Conservation (phyloP, 2,888 invertebrate species). For the Syritta pipiens region DNA sequence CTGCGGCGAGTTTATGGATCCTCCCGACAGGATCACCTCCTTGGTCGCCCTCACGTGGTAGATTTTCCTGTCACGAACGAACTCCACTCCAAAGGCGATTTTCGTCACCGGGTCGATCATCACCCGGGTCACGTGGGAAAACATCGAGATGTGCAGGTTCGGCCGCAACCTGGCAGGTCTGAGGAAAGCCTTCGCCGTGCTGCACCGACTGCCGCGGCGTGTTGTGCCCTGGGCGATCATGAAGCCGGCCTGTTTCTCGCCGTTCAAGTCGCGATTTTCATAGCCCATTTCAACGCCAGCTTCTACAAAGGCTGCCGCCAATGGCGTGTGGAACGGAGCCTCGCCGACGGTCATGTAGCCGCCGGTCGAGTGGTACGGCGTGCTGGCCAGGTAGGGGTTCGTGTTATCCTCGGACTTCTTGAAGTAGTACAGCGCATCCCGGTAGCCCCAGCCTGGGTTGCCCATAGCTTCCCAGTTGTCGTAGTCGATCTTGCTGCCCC, state of each 20-base stretch:
- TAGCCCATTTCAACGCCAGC: slow-evolving; percentile 92
- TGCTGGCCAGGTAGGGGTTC: slow-evolving; percentile 89
- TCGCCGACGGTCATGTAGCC: slow-evolving; percentile 92
- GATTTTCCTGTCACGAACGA: slow-evolving; percentile 86
- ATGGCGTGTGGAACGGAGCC: slow-evolving; percentile 91
- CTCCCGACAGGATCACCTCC: slow-evolving; percentile 94
- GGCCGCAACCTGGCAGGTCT: slow-evolving; percentile 88
- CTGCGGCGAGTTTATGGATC: slow-evolving; percentile 96
- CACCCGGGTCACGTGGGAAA: slow-evolving; percentile 88
- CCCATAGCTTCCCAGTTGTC: slow-evolving; percentile 93
- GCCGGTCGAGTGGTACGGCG: slow-evolving; percentile 89
- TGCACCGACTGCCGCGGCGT: slow-evolving; percentile 90
- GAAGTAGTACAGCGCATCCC: slow-evolving; percentile 89
- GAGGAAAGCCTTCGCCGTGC: slow-evolving; percentile 92
- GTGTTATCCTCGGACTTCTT: slow-evolving; percentile 95
- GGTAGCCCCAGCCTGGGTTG: slow-evolving; percentile 92
- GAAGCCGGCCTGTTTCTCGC: slow-evolving; percentile 91
- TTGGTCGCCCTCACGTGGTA: slow-evolving; percentile 88
- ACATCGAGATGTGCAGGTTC: slow-evolving; percentile 92
- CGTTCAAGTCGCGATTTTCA: slow-evolving; percentile 91
- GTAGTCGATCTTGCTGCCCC: slow-evolving; percentile 94
- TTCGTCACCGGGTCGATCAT: slow-evolving; percentile 87
- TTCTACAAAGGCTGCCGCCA: slow-evolving; percentile 89
- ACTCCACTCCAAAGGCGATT: slow-evolving; percentile 90
- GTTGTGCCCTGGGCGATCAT: slow-evolving; percentile 93